phyloP scores from a whole-genome alignment of 2,888 invertebrate species.

The Leptopterna dolabrata region DNA sequence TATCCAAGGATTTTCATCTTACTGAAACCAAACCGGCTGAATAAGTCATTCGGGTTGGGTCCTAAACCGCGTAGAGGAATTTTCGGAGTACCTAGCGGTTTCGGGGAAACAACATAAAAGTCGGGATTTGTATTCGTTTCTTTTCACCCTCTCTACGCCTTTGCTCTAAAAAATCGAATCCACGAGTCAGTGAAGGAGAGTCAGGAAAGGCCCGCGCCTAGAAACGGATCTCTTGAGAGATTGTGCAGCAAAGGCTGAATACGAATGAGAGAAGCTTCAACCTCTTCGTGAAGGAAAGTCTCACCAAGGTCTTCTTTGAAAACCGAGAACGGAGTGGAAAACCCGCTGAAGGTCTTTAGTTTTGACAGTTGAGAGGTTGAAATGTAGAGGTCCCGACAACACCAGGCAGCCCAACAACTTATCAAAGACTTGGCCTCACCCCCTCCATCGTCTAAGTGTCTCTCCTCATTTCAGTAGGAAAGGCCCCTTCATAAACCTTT shows the following conservation, averaged over 20 bases:
- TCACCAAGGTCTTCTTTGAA: neutral
- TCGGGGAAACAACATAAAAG: neutral
- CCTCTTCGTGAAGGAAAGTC: neutral
- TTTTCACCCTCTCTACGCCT: neutral
- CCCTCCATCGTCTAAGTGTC: conserved; percentile 18
- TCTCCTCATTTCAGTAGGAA: neutral
- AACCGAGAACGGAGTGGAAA: conserved; percentile 18
- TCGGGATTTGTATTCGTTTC: neutral
- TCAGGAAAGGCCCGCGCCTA: neutral
- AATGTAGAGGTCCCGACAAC: conserved; percentile 35
- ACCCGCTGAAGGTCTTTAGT: conserved; percentile 23
- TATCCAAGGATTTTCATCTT: neutral
- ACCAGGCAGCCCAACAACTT: conserved; percentile 31
- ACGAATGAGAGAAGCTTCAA: conserved; percentile 29
- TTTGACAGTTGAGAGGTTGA: conserved; percentile 35
- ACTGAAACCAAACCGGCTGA: neutral
- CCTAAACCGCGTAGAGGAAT: neutral
- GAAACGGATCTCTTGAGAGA: neutral
- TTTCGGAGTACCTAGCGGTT: neutral
- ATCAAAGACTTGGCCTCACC: neutral
- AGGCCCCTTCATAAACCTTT: neutral
- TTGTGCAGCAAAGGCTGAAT: conserved; percentile 26
- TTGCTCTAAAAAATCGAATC: neutral
- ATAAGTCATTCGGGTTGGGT: neutral
- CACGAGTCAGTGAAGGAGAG: neutral